A percentile compares a stretch with the other conserved stretches of the same genome.
Conservation (phyloP, 1,140 invertebrate genomes). For the Drosophila nigrodunni region DNA sequence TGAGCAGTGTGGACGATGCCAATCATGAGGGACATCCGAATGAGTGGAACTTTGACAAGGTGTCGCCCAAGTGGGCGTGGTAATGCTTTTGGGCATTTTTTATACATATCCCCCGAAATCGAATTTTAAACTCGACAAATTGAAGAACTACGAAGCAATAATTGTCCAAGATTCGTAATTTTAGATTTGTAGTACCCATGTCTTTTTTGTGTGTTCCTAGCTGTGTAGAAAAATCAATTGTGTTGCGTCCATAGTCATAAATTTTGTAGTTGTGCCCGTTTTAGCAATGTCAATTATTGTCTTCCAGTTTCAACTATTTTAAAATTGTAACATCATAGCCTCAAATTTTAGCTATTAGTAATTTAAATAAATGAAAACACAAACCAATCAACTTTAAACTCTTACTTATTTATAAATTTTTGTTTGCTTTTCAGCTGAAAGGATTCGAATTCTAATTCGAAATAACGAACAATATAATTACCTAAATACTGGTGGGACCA, state of each 20-base stretch:
- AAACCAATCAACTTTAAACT: conserved; percentile 9
- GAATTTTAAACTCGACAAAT: conserved; percentile 42
- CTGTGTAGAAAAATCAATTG: conserved; percentile 38
- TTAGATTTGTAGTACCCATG: conserved; percentile 10
- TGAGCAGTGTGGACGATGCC: conserved; percentile 84
- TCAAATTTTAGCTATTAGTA: conserved; percentile 63
- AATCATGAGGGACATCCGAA: conserved; percentile 91
- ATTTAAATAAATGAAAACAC: conserved; percentile 46
- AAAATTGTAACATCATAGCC: conserved; percentile 50
- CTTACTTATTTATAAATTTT: too few species aligned
- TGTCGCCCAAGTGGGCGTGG: conserved; percentile 86
- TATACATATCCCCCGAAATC: conserved; percentile 16
- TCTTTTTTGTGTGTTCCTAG: conserved; percentile 63
- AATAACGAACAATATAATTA: too few species aligned
- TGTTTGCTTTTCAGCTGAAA: too few species aligned
- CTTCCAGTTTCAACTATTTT: conserved; percentile 55
- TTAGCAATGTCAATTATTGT: conserved; percentile 54
- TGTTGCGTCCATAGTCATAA: conserved; percentile 69
- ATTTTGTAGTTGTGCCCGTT: conserved; percentile 33
- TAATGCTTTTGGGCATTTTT: conserved; percentile 12
- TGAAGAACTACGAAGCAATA: conserved; percentile 45
- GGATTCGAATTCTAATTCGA: too few species aligned
- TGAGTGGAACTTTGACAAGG: conserved; percentile 89
- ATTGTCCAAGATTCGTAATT: conserved; percentile 39
- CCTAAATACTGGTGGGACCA: too few species aligned